A percentile compares a stretch with the other conserved stretches of the same genome.
phyloP scores from a whole-genome alignment of 2,888 invertebrate species.

The Gnatocerus cornutus region DNA sequence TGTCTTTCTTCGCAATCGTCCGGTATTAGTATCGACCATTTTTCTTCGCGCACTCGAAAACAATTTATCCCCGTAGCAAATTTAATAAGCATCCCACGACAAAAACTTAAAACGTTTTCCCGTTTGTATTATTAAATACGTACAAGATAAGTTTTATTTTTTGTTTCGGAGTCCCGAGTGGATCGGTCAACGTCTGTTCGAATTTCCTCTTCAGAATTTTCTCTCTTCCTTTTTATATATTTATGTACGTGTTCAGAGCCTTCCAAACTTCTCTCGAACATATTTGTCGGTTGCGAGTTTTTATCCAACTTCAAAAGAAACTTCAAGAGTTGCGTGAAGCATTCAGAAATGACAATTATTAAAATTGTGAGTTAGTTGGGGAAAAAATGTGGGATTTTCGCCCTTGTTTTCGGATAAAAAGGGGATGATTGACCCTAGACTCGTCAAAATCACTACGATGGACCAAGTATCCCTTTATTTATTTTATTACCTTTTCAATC shows the following conservation, averaged over 20 bases:
- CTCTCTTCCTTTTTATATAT: conserved; percentile 53
- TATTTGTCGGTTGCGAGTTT: conserved; percentile 29
- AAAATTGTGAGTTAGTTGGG: conserved; percentile 24
- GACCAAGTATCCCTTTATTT: conserved; percentile 24
- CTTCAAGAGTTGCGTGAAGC: conserved; percentile 17
- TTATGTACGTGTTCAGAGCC: conserved; percentile 55
- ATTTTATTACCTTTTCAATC: conserved; percentile 42
- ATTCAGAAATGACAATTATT: conserved; percentile 8
- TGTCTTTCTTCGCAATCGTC: conserved; percentile 24
- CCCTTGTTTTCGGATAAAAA: conserved; percentile 31
- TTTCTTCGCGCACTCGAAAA: conserved; percentile 27
- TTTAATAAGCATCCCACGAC: conserved; percentile 30
- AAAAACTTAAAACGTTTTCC: conserved; percentile 26
- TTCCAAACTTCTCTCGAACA: conserved; percentile 43
- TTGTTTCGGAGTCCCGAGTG: conserved; percentile 51
- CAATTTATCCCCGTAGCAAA: conserved; percentile 28
- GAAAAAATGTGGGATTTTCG: conserved; percentile 14
- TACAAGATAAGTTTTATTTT: conserved; percentile 42
- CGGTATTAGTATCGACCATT: conserved; percentile 38
- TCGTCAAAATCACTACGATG: conserved; percentile 32
- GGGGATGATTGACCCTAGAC: conserved; percentile 40
- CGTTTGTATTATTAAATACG: conserved; percentile 45
- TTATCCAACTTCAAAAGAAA: conserved; percentile 31
- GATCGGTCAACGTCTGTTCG: conserved; percentile 54
- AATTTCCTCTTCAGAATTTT: conserved; percentile 54